A percentile compares a stretch with the other conserved stretches of the same genome.
Conservation (phyloP, 2,797 vertebrate genomes). For the Syncerus caffer region DNA sequence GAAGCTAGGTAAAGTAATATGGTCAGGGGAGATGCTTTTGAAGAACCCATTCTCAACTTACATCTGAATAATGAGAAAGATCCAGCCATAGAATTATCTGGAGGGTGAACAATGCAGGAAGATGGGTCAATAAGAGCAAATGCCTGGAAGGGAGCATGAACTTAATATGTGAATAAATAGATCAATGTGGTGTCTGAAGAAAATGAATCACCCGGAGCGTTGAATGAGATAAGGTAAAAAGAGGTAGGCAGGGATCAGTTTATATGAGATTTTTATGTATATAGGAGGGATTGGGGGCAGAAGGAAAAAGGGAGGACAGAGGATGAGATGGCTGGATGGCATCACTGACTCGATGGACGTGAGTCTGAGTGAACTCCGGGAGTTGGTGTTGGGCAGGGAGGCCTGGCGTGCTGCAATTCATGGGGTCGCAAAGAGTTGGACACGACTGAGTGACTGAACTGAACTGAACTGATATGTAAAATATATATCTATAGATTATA, state of each 20-base stretch:
- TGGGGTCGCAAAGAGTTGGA: no score
- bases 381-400: no score
- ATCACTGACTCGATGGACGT: no score
- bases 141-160: background rate
- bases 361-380: no score
- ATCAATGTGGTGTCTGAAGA: background rate
- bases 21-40: background rate
- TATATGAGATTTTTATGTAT: background rate
- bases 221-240: background rate
- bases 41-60: background rate
- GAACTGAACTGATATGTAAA: background rate
- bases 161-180: background rate
- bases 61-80: background rate
- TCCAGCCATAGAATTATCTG: background rate
- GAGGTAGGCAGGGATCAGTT: background rate
- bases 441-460: no score
- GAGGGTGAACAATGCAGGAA: background rate
- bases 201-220: background rate
- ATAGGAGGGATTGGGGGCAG: no score
- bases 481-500: background rate
- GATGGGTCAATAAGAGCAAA: background rate
- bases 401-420: no score
- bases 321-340: no score
- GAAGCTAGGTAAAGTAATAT: background rate
- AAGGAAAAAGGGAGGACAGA: no score